Evolutionary conservation across 2,113 vertebrate genomes (phyloP).

Genomic region (Pseudolaguvia tuberculata): DNA sequence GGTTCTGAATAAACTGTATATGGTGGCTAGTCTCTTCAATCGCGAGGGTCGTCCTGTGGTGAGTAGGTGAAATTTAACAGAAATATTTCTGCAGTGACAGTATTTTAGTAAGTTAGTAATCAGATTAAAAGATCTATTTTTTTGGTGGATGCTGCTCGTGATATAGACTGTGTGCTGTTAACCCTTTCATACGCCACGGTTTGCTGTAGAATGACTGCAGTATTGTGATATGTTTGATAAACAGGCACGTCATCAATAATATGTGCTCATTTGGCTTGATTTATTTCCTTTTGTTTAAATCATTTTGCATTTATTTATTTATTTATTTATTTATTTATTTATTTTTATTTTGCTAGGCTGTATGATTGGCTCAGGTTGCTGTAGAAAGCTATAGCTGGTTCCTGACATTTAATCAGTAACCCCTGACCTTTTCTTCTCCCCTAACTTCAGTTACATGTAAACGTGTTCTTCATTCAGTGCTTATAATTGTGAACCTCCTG

Average conservation of each 20-base stretch:
- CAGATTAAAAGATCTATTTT: neutral
- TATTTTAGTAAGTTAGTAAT: neutral
- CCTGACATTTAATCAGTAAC: constrained; percentile 49
- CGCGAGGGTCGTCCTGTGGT: neutral
- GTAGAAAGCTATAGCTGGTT: constrained; percentile 9
- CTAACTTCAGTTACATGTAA: neutral
- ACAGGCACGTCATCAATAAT: neutral
- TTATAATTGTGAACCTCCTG: neutral
- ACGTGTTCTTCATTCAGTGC: neutral
- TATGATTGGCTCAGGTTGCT: neutral
- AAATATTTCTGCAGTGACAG: neutral
- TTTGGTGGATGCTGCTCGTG: neutral
- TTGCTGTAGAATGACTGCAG: neutral
- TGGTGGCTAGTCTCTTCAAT: neutral
- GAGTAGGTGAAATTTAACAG: neutral
- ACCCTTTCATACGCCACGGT: neutral
- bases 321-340: no score
- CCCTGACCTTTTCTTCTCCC: constrained; percentile 54
- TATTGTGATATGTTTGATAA: neutral
- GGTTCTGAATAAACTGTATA: neutral
- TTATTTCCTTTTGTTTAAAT: neutral
- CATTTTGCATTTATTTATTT: neutral
- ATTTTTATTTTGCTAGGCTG: neutral
- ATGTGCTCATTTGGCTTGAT: constrained; percentile 21
- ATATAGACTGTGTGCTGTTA: neutral